A percentile compares a stretch with the other conserved stretches of the same genome.
These are phyloP conservation scores for Thereva unica DNA, from an alignment of 2,888 invertebrate genomes.

Conservation along the genomic window DNA sequence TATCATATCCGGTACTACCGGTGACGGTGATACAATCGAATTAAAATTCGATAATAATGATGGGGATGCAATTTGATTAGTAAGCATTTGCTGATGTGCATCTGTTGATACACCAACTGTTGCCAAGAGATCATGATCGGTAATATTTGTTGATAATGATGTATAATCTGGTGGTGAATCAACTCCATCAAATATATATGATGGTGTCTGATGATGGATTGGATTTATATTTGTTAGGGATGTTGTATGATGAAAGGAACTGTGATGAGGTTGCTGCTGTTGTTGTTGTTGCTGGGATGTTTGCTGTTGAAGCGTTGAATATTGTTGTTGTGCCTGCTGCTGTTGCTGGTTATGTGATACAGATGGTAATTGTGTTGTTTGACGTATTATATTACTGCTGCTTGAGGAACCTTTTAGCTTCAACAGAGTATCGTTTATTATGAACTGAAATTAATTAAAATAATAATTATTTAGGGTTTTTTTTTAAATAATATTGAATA, in stretches of 20 bases:
- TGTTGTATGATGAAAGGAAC: constrained; percentile 18
- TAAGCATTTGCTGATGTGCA: constrained; percentile 39
- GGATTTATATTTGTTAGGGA: constrained; percentile 51
- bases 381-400: constrained; percentile 41
- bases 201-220: constrained; percentile 56
- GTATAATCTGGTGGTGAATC: constrained; percentile 52
- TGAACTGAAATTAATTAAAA: constrained; percentile 49
- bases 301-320: constrained; percentile 8
- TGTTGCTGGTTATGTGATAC: constrained; percentile 43
- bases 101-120: constrained; percentile 38
- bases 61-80: constrained; percentile 45
- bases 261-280: constrained; percentile 21
- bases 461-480: neutral
- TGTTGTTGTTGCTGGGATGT: constrained; percentile 17
- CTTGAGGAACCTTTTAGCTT: constrained; percentile 54
- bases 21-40: constrained; percentile 57
- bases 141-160: constrained; percentile 33
- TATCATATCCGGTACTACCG: constrained; percentile 56
- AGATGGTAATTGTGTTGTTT: constrained; percentile 43
- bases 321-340: constrained; percentile 42
- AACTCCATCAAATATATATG: constrained; percentile 56
- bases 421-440: constrained; percentile 57
- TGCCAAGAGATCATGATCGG: constrained; percentile 39
- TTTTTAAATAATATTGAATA: neutral
- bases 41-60: constrained; percentile 55